A percentile compares a stretch with the other conserved stretches of the same genome.
Evolutionary conservation across 2,113 vertebrate genomes (phyloP).

Genomic region (Cyanoliseus patagonus): DNA sequence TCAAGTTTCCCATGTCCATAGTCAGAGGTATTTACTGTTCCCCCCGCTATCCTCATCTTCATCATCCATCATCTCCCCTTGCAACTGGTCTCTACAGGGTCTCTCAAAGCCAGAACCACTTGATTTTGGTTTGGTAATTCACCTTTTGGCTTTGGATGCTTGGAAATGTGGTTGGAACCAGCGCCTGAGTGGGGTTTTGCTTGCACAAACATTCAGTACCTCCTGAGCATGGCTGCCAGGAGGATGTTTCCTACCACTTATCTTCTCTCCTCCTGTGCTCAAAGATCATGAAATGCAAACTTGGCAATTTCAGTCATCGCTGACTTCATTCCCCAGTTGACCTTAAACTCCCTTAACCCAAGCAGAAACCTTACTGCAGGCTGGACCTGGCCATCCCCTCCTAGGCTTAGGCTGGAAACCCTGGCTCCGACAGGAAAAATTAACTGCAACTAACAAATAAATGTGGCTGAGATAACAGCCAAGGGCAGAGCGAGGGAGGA

Average conservation of each 20-base stretch:
- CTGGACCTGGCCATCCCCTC: not conserved
- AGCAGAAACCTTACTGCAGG: not conserved
- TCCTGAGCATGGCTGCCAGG: not conserved
- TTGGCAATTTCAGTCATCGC: not conserved
- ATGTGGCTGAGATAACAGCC: not conserved
- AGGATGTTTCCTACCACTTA: not conserved
- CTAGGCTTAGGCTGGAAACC: not conserved
- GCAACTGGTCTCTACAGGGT: not conserved
- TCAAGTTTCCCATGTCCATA: fast-evolving
- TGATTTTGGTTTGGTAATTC: not conserved
- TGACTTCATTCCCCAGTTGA: not conserved
- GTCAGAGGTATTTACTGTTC: fast-evolving
- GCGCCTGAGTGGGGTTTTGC: not conserved
- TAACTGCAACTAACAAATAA: not conserved
- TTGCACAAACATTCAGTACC: not conserved
- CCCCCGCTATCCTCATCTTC: not conserved
- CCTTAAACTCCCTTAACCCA: not conserved
- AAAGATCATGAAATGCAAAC: not conserved
- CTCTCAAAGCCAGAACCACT: not conserved
- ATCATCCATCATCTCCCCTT: not conserved
- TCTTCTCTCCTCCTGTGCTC: not conserved
- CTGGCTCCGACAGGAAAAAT: not conserved
- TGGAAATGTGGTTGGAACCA: not conserved
- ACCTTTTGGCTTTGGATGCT: not conserved
- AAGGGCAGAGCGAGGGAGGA: not conserved